Percentiles rank a stretch among this genome's conserved stretches.
Evolutionary conservation across 1,140 invertebrate species (phyloP).

Genomic region (Drosophila quadrilineata): DNA sequence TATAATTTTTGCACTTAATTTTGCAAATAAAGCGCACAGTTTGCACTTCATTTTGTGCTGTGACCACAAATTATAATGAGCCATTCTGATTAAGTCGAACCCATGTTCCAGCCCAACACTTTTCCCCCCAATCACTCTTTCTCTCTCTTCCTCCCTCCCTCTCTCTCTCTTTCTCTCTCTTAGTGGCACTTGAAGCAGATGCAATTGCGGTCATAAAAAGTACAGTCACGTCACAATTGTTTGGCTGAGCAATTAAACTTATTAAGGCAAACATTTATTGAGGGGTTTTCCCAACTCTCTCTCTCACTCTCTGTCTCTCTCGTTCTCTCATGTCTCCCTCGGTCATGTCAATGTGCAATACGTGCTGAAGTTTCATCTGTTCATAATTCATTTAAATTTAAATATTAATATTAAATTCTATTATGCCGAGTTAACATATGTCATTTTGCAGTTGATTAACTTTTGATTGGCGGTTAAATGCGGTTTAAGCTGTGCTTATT

Average conservation of each 20-base stretch:
- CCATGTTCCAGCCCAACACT: slow-evolving; percentile 31
- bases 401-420: too few relatives aligned
- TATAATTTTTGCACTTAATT: slow-evolving; percentile 74
- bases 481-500: too few relatives aligned
- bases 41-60: slow-evolving; percentile 69
- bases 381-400: slow-evolving; percentile 2
- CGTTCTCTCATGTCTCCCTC: too few relatives aligned
- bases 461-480: too few relatives aligned
- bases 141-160: neutral
- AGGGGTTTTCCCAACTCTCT: too few relatives aligned
- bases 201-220: slow-evolving; percentile 28
- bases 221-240: slow-evolving; percentile 60
- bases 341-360: slow-evolving; percentile 20
- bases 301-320: neutral
- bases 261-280: slow-evolving; percentile 30
- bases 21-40: slow-evolving; percentile 66
- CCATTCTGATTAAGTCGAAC: slow-evolving; percentile 65
- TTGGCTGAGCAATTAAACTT: slow-evolving; percentile 43
- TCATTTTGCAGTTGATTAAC: too few relatives aligned
- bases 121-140: neutral
- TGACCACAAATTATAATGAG: slow-evolving; percentile 76
- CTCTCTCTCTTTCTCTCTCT: neutral
- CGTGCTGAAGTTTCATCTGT: neutral
- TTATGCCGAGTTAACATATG: too few relatives aligned
- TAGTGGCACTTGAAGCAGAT: too few relatives aligned